These are phyloP conservation scores for Craterocephalus amniculus DNA, from an alignment of 2,797 vertebrate species.

Conservation along the genomic window DNA sequence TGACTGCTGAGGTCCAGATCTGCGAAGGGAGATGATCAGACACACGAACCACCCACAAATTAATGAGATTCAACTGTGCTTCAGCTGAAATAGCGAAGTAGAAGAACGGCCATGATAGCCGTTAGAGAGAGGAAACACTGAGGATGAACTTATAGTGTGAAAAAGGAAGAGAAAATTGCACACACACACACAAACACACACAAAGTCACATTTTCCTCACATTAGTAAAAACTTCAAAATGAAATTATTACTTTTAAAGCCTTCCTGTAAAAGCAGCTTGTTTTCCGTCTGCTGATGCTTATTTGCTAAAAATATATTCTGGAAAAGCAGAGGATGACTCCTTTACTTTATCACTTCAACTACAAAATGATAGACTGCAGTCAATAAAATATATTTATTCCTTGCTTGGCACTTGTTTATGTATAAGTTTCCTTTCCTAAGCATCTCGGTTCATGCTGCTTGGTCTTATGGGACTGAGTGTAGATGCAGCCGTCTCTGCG, in stretches of 20 bases:
- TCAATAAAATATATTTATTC: slow-evolving; percentile 49
- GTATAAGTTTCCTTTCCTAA: slow-evolving; percentile 14
- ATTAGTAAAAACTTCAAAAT: slow-evolving; percentile 60
- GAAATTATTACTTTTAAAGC: slow-evolving; percentile 50
- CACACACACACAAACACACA: neutral
- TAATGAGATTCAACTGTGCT: slow-evolving; percentile 77
- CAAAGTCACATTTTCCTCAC: slow-evolving; percentile 55
- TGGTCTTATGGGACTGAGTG: slow-evolving; percentile 33
- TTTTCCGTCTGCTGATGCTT: slow-evolving; percentile 38
- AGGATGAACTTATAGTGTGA: slow-evolving; percentile 6
- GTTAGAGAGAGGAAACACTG: slow-evolving; percentile 24
- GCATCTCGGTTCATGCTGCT: slow-evolving; percentile 28
- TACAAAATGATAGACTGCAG: slow-evolving; percentile 51
- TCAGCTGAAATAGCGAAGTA: slow-evolving; percentile 56
- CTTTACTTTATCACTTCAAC: slow-evolving; percentile 46
- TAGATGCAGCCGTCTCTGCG: slow-evolving; percentile 47
- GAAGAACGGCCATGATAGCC: slow-evolving; percentile 44
- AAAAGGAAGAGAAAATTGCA: slow-evolving; percentile 10
- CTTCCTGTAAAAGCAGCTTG: slow-evolving; percentile 28
- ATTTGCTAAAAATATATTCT: slow-evolving; percentile 45
- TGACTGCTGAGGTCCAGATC: slow-evolving; percentile 76
- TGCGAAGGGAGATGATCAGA: slow-evolving; percentile 72
- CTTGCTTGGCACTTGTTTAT: slow-evolving; percentile 44
- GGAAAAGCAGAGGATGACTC: slow-evolving; percentile 16
- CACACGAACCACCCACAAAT: slow-evolving; percentile 78